Percentiles rank a stretch among this genome's conserved stretches.
Conservation (phyloP, 2,113 vertebrate species). For the Numenius arquata region DNA sequence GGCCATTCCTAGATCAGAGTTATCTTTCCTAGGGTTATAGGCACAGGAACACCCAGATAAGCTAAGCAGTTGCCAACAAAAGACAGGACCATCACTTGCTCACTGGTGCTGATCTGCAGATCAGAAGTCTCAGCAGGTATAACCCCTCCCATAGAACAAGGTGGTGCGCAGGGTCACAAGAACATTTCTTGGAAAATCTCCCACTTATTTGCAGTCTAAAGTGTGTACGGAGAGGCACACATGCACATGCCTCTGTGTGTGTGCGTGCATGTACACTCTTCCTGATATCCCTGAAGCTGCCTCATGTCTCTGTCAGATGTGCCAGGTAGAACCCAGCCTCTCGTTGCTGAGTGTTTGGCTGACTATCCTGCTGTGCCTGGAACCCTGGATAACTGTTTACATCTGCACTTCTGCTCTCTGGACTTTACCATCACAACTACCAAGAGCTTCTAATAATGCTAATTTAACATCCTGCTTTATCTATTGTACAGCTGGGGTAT, state of each 20-base stretch:
- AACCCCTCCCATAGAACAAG: neutral
- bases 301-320: neutral
- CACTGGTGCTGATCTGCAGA: neutral
- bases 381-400: neutral
- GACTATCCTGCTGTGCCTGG: neutral
- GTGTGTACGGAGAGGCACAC: neutral
- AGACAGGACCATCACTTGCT: neutral
- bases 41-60: neutral
- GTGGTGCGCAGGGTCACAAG: neutral
- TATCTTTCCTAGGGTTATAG: neutral
- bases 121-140: neutral
- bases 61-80: neutral
- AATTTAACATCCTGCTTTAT: neutral
- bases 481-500: neutral
- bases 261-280: neutral
- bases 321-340: neutral
- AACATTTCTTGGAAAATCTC: neutral
- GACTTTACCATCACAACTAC: neutral
- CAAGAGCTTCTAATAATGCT: neutral
- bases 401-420: neutral
- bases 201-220: neutral
- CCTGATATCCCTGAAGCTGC: neutral
- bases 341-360: neutral
- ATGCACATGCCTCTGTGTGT: neutral
- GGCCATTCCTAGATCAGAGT: neutral